Conservation (phyloP, 53 echinoderm and acorn worm genomes). For the Antedon mediterranea region DNA sequence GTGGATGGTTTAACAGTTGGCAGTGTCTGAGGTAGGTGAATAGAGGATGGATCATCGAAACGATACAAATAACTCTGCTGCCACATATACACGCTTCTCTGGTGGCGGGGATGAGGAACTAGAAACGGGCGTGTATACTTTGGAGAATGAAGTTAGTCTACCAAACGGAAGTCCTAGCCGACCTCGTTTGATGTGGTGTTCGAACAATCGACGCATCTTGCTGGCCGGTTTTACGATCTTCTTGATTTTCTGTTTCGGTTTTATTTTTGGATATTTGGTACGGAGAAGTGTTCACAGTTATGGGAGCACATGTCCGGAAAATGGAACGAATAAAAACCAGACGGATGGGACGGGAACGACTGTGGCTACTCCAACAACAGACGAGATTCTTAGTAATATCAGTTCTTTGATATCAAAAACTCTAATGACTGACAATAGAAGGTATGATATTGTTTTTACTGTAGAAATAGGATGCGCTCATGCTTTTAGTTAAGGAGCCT, state of each 20-base stretch:
- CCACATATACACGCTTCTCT: not conserved
- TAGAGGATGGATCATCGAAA: too few relatives aligned
- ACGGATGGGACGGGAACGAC: not conserved
- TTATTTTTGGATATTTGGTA: not conserved
- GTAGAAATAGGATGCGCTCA: too few relatives aligned
- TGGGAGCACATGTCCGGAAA: too few relatives aligned
- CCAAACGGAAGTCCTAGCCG: not conserved
- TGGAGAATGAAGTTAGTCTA: not conserved
- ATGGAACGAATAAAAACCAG: not conserved
- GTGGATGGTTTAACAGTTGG: too few relatives aligned
- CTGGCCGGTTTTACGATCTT: not conserved
- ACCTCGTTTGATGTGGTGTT: not conserved
- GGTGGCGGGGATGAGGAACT: not conserved
- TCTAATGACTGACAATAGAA: not conserved
- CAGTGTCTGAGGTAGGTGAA: too few relatives aligned
- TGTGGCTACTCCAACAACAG: not conserved
- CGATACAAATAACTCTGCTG: not conserved
- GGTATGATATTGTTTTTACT: not conserved
- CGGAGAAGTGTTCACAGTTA: not conserved
- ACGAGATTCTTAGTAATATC: not conserved
- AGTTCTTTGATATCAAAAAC: not conserved
- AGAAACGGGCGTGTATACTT: not conserved
- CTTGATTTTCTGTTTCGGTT: not conserved
- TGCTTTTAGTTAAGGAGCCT: too few relatives aligned
- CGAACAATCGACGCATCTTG: not conserved